Evolutionary conservation across 2,888 invertebrate species (phyloP).

Genomic region (Cephus nigrinus): DNA sequence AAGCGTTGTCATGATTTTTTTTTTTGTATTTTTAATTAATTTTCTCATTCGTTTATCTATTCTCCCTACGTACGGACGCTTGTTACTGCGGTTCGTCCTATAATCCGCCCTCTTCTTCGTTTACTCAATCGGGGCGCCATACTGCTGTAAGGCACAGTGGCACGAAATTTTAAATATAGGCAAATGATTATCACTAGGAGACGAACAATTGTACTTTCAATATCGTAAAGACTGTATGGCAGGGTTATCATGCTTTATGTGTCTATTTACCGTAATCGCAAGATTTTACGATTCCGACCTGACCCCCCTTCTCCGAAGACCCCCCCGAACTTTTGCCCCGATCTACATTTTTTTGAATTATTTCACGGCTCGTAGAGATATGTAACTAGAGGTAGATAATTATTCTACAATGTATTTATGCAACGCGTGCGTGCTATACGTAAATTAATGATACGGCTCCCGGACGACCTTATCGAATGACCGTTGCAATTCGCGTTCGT

Average conservation of each 20-base stretch:
- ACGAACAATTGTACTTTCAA: background rate
- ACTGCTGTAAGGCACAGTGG: background rate
- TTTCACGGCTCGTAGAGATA: background rate
- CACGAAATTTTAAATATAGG: background rate
- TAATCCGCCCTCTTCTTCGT: background rate
- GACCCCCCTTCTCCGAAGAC: background rate
- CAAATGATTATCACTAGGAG: background rate
- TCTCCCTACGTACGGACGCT: background rate
- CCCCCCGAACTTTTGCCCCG: background rate
- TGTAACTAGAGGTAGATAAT: background rate
- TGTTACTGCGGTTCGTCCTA: background rate
- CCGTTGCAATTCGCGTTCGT: background rate
- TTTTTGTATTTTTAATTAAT: background rate
- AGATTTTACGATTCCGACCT: background rate
- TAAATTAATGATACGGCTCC: background rate
- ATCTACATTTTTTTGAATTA: background rate
- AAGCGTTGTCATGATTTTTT: background rate
- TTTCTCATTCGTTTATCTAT: background rate
- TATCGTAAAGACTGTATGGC: slow-evolving; percentile 3
- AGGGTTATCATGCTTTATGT: background rate
- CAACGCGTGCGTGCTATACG: background rate
- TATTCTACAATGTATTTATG: background rate
- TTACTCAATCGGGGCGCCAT: background rate
- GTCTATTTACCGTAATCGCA: slow-evolving; percentile 1
- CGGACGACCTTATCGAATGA: background rate